Base-by-base conservation (phyloP, 1,140 invertebrate genomes). In the Pseudomyrmex sp. region DNA sequence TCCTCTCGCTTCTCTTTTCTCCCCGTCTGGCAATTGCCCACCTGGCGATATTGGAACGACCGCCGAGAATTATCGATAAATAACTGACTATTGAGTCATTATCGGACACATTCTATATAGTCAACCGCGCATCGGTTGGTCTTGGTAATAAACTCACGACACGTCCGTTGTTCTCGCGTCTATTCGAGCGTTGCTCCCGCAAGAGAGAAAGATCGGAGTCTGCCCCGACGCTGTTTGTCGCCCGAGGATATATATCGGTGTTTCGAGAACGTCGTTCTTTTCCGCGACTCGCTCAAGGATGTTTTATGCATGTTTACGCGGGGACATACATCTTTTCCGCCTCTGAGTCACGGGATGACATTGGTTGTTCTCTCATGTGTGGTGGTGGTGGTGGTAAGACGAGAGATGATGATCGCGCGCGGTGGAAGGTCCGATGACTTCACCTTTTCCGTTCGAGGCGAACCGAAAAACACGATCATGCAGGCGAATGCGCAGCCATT, bases 61-160 rank as follows among this genome's bases (percentile, higher is more conserved):
- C 83, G 52, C 61, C 80, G 74, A 89, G 74, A 89, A 90, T 89
- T 73, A 88, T 62, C 89, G 76, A 90, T 90, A 90, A 90, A 90
- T 88, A 90, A 90, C 83, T 69, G 82, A 52, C 77, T 70, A 89
- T 90, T 85, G 85, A 90, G 85, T 87, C 89, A 90, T 87, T 79
- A 82, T 68, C 61, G 59, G 15, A 35, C 66, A 35, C 66, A 63
- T 82, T 82, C 26, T 83, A 26, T 83, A 26, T 3, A 8, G 50
- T 52, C 54, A 54, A 54, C 23, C 66, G 74, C 70, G 15, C 44
- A 54, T 62, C 59, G 20, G 35, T 15, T 59, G 56, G 23, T 15
- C 23, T 76, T 74, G 66, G 66, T 77, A 56, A 74, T 13, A 35
- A 35, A 35, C 35, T 20, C n/a, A 18, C 26, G 65, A 59, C 46